Conservation (phyloP, 2,888 invertebrate genomes). For the Limenitis arthemis region DNA sequence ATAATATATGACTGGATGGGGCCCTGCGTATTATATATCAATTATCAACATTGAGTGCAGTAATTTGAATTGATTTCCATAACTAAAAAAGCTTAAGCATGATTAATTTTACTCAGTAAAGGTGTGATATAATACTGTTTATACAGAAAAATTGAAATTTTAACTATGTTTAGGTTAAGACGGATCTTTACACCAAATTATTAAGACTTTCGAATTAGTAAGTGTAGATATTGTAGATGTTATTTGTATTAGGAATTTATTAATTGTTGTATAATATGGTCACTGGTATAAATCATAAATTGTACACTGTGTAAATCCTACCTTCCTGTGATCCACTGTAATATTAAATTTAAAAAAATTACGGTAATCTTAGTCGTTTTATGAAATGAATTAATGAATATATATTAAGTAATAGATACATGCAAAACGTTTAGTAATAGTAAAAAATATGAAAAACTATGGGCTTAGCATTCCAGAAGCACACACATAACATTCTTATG, state of each 20-base stretch:
- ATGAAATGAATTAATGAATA: background rate
- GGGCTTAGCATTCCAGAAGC: constrained; percentile 24
- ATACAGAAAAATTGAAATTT: constrained; percentile 7
- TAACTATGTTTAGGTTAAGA: constrained; percentile 44
- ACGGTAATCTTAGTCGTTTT: background rate
- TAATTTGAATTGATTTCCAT: constrained; percentile 13
- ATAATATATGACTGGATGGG: too few relatives aligned
- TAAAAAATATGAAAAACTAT: constrained; percentile 7
- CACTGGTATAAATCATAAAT: constrained; percentile 20
- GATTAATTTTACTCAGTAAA: constrained; percentile 16
- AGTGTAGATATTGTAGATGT: constrained; percentile 58
- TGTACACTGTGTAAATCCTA: too few relatives aligned
- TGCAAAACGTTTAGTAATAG: background rate
- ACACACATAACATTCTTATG: constrained; percentile 19
- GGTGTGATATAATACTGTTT: constrained; percentile 25
- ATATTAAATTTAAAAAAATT: background rate
- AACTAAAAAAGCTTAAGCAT: constrained; percentile 12
- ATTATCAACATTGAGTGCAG: constrained; percentile 1
- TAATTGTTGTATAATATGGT: constrained; percentile 45
- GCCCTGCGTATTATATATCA: too few relatives aligned
- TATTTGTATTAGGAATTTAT: constrained; percentile 43
- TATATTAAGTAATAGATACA: background rate
- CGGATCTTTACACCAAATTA: constrained; percentile 71
- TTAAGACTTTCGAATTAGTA: constrained; percentile 59
- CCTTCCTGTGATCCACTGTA: too few relatives aligned